Percentiles rank a stretch among this genome's conserved stretches.
Conservation (phyloP, 2,797 vertebrate genomes). For the Lacerta bilineata region DNA sequence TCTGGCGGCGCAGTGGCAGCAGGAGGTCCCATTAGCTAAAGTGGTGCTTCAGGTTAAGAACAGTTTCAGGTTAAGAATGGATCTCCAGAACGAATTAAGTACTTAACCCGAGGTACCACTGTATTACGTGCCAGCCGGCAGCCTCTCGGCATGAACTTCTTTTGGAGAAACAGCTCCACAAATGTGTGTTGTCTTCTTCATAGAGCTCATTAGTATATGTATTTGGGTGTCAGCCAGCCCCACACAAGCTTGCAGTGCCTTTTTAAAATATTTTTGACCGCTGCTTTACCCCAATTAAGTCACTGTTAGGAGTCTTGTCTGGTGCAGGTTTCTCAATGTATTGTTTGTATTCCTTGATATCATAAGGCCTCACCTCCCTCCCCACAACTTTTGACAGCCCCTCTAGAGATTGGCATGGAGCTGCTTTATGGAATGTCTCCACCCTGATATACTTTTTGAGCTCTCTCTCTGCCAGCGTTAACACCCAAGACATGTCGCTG, state of each 20-base stretch:
- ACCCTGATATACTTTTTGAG: neutral
- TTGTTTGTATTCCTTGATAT: slow-evolving; percentile 1
- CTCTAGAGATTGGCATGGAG: neutral
- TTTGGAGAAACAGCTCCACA: neutral
- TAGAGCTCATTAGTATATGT: slow-evolving; percentile 59
- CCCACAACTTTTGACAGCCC: neutral
- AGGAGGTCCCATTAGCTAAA: too few relatives aligned
- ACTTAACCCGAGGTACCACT: too few relatives aligned
- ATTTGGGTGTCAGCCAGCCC: slow-evolving; percentile 50
- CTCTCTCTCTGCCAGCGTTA: neutral
- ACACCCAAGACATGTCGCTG: neutral
- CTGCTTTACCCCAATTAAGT: slow-evolving; percentile 72
- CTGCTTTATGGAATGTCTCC: neutral
- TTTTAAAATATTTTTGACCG: slow-evolving; percentile 54
- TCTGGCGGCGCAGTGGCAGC: too few relatives aligned
- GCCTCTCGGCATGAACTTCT: slow-evolving; percentile 40
- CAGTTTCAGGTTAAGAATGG: too few relatives aligned
- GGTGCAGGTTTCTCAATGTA: slow-evolving; percentile 29
- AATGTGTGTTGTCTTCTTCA: neutral
- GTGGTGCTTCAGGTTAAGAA: too few relatives aligned
- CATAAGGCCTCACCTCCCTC: neutral
- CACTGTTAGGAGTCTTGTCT: slow-evolving; percentile 33
- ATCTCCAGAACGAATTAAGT: too few relatives aligned
- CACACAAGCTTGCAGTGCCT: slow-evolving; percentile 33
- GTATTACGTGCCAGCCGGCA: slow-evolving; percentile 64